Evolutionary conservation across 2,113 vertebrate species (phyloP).

Genomic region (Epinephelus moara): DNA sequence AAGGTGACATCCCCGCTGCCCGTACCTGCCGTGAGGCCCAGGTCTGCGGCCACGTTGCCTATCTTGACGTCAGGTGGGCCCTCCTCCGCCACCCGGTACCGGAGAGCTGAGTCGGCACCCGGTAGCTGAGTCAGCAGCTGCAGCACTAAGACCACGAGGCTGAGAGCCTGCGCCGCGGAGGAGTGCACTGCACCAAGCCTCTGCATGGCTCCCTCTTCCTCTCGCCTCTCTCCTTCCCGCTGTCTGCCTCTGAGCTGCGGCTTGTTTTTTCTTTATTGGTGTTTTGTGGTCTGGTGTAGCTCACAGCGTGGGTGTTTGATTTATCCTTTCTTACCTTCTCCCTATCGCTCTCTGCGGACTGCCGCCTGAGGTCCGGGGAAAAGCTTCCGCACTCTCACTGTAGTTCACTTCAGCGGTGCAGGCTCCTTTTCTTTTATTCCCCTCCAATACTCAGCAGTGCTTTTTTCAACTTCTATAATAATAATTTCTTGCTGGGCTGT

Average conservation of each 20-base stretch:
- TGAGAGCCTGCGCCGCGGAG: slow-evolving; percentile 77
- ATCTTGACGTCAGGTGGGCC: slow-evolving; percentile 95
- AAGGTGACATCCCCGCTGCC: slow-evolving; percentile 96
- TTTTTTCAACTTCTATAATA: slow-evolving; percentile 60
- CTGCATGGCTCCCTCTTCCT: slow-evolving; percentile 79
- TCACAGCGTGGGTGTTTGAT: slow-evolving; percentile 72
- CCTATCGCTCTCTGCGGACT: slow-evolving; percentile 65
- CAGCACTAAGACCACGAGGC: slow-evolving; percentile 85
- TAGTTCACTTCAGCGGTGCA: slow-evolving; percentile 61
- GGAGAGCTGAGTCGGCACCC: slow-evolving; percentile 90
- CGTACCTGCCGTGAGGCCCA: slow-evolving; percentile 84
- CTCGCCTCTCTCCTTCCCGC: slow-evolving; percentile 30
- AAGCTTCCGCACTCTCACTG: slow-evolving; percentile 56
- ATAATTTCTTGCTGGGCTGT: slow-evolving; percentile 37
- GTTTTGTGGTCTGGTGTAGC: slow-evolving; percentile 46
- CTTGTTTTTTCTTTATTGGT: slow-evolving; percentile 38
- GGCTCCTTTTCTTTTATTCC: slow-evolving; percentile 35
- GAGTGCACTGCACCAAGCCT: slow-evolving; percentile 85
- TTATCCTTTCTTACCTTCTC: slow-evolving; percentile 56
- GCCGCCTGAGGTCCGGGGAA: slow-evolving; percentile 64
- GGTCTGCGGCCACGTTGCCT: slow-evolving; percentile 94
- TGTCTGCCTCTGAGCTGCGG: slow-evolving; percentile 39
- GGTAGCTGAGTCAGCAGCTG: slow-evolving; percentile 91
- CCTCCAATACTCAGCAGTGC: background rate
- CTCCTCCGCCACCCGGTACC: slow-evolving; percentile 95